Evolutionary conservation across 2,888 invertebrate genomes (phyloP).

Genomic region (Lasioglossum villosulum): DNA sequence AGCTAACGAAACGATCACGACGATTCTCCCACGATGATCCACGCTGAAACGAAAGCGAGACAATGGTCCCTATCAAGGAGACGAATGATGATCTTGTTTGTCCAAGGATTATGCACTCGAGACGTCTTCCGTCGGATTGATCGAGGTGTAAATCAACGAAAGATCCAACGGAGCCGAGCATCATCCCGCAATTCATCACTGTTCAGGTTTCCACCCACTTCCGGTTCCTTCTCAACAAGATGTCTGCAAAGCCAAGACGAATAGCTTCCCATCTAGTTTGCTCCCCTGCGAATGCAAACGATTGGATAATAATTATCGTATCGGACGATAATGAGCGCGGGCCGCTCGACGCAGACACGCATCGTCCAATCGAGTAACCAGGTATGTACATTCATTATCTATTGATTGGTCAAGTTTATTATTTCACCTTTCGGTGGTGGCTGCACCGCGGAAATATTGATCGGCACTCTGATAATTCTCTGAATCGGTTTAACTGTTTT

Average conservation of each 20-base stretch:
- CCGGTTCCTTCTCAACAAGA: constrained; percentile 10
- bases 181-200: constrained; percentile 34
- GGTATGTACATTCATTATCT: constrained; percentile 24
- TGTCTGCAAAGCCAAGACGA: neutral
- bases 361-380: constrained; percentile 8
- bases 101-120: constrained; percentile 24
- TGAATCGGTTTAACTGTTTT: neutral
- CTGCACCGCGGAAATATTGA: neutral
- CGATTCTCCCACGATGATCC: neutral
- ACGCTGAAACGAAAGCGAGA: neutral
- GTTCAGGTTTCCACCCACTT: constrained; percentile 23
- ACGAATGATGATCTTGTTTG: constrained; percentile 13
- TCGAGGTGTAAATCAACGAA: constrained; percentile 27
- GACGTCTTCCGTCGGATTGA: constrained; percentile 20
- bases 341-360: neutral
- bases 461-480: neutral
- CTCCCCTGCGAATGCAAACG: constrained; percentile 40
- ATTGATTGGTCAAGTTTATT: constrained; percentile 4
- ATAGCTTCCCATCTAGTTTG: constrained; percentile 17
- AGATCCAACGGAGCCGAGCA: neutral
- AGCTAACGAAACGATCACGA: neutral
- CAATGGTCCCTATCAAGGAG: neutral
- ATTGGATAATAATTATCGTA: constrained; percentile 60
- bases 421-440: neutral
- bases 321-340: neutral